phyloP scores from a whole-genome alignment of 2,888 invertebrate genomes.

The Chymomyza procnemis region DNA sequence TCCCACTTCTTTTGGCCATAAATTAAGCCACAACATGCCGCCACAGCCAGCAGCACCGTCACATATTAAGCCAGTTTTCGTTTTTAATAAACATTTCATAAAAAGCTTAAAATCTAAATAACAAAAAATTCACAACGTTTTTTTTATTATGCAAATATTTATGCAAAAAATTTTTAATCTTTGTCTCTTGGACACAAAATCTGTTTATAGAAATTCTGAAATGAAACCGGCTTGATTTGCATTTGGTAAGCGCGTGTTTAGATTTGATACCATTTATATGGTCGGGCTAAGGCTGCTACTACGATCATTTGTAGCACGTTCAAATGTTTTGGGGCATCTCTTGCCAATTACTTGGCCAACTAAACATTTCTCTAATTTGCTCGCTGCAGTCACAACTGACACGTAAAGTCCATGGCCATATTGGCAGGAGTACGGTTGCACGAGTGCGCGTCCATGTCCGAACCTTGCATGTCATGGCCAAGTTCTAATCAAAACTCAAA shows the following conservation, averaged over 20 bases:
- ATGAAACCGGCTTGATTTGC: slow-evolving; percentile 20
- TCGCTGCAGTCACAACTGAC: slow-evolving; percentile 27
- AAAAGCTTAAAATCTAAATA: not conserved
- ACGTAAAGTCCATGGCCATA: slow-evolving; percentile 27
- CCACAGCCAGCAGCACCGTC: too few relatives aligned
- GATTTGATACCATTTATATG: not conserved
- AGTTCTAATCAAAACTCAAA: slow-evolving; percentile 59
- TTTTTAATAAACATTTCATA: not conserved
- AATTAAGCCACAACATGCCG: not conserved
- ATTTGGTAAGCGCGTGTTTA: slow-evolving; percentile 4
- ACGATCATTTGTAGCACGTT: slow-evolving; percentile 1
- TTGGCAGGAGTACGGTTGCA: too few relatives aligned
- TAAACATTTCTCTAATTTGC: slow-evolving; percentile 68
- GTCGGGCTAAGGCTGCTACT: too few relatives aligned
- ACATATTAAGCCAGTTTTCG: not conserved
- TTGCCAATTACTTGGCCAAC: slow-evolving; percentile 65
- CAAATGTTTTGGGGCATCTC: slow-evolving; percentile 11
- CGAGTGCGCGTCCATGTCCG: not conserved
- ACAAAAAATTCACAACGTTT: not conserved
- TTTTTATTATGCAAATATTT: not conserved
- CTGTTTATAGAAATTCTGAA: not conserved
- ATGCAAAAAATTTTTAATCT: not conserved
- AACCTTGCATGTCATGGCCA: slow-evolving; percentile 62
- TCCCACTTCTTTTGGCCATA: not conserved
- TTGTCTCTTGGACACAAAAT: not conserved